Conservation (phyloP, 1,140 invertebrate genomes). For the Listronotus bonariensis region DNA sequence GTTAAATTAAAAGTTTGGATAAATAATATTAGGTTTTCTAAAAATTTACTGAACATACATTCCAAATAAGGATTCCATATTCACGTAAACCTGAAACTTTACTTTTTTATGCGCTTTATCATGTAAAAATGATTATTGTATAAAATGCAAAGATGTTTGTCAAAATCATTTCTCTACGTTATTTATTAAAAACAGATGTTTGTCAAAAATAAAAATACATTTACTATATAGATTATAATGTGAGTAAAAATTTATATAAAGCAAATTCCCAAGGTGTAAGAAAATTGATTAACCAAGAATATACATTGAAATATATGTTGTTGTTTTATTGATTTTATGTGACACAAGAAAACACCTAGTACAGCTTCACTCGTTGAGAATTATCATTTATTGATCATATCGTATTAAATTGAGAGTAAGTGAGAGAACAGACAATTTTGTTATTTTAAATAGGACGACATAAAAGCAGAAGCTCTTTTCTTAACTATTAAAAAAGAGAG, state of each 20-base stretch:
- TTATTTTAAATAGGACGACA: no score
- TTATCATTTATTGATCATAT: no score
- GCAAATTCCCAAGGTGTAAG: constrained; percentile 25
- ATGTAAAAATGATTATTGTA: constrained; percentile 12
- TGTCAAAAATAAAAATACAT: neutral
- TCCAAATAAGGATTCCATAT: constrained; percentile 7
- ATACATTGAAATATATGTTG: constrained; percentile 7
- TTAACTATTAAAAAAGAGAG: no score
- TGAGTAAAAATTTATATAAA: constrained; percentile 19
- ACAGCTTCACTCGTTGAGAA: no score
- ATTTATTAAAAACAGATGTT: constrained; percentile 6
- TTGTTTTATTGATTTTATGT: no score
- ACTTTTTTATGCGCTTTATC: constrained; percentile 17
- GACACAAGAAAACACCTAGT: no score
- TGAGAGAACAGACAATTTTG: no score
- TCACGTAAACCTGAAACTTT: constrained; percentile 2
- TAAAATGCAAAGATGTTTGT: constrained; percentile 16
- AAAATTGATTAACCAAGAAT: constrained; percentile 15
- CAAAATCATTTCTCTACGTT: neutral
- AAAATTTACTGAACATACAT: neutral
- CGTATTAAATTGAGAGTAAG: no score
- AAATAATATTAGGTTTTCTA: neutral
- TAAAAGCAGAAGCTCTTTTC: no score
- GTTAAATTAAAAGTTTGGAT: neutral
- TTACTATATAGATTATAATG: constrained; percentile 1